A percentile compares a stretch with the other conserved stretches of the same genome.
phyloP scores from a whole-genome alignment of 2,888 invertebrate genomes.

The Galeopsomyia nigrocyanea region DNA sequence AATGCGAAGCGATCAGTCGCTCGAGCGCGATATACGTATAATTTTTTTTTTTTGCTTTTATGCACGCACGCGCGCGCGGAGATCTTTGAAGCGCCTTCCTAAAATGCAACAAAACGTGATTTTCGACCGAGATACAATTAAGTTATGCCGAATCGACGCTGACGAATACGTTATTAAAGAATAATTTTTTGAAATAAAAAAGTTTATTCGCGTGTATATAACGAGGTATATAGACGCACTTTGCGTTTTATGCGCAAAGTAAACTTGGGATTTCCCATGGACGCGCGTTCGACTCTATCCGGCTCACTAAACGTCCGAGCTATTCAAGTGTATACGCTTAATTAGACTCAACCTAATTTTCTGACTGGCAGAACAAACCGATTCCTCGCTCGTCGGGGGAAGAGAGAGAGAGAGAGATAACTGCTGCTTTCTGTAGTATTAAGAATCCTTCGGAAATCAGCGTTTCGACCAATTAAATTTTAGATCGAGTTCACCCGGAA shows the following conservation, averaged over 20 bases:
- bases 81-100: slow-evolving; percentile 17
- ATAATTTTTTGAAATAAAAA: too few species aligned
- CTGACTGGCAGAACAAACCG: slow-evolving; percentile 41
- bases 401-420: background rate
- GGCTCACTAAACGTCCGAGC: background rate
- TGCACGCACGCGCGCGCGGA: background rate
- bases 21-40: background rate
- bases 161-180: background rate
- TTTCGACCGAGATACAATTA: slow-evolving; percentile 18
- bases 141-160: slow-evolving; percentile 11
- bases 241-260: too few species aligned
- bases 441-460: slow-evolving; percentile 34
- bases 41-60: background rate
- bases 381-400: background rate
- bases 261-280: too few species aligned
- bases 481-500: background rate
- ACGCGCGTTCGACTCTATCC: background rate
- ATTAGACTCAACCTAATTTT: slow-evolving; percentile 43
- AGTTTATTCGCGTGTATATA: too few species aligned
- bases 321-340: slow-evolving; percentile 32
- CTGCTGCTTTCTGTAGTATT: slow-evolving; percentile 13
- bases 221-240: too few species aligned
- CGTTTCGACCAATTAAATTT: slow-evolving; percentile 40
- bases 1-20: slow-evolving; percentile 34
- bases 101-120: slow-evolving; percentile 9